Conservation (phyloP, 2,888 invertebrate species). For the Hemistola chrysoprasaria region DNA sequence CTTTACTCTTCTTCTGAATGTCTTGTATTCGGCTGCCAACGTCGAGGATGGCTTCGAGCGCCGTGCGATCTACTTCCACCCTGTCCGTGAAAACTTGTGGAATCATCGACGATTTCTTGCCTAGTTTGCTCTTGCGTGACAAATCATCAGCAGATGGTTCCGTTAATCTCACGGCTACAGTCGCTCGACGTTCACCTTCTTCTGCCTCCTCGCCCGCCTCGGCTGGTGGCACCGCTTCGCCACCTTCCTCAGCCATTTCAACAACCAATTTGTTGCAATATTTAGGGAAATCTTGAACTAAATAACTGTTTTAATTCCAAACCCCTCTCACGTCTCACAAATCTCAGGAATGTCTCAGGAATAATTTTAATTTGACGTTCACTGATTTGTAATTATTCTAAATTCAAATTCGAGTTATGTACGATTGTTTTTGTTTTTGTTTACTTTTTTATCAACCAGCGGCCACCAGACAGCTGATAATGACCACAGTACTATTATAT, state of each 20-base stretch:
- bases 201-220: constrained; percentile 16
- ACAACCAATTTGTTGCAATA: constrained; percentile 1
- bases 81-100: constrained; percentile 23
- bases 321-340: neutral
- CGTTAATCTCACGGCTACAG: constrained; percentile 20
- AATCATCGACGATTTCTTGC: too few species aligned
- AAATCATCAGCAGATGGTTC: constrained; percentile 39
- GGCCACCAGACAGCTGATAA: neutral
- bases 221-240: constrained; percentile 23
- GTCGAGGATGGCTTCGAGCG: constrained; percentile 68
- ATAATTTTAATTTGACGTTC: too few species aligned
- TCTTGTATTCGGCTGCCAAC: constrained; percentile 60
- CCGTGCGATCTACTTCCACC: constrained; percentile 62
- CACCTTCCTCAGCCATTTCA: constrained; percentile 46
- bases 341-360: too few species aligned
- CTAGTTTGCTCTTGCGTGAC: constrained; percentile 9
- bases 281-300: constrained; percentile 1
- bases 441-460: constrained; percentile 1
- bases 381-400: constrained; percentile 24
- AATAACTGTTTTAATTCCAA: neutral
- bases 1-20: constrained; percentile 63
- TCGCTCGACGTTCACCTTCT: constrained; percentile 25
- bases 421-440: constrained; percentile 2
- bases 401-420: constrained; percentile 17
- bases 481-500: too few species aligned